Percentiles rank a stretch among this genome's conserved stretches.
These are phyloP conservation scores for Corythornis madagascariensis DNA, from an alignment of 2,113 vertebrate genomes.

Conservation along the genomic window DNA sequence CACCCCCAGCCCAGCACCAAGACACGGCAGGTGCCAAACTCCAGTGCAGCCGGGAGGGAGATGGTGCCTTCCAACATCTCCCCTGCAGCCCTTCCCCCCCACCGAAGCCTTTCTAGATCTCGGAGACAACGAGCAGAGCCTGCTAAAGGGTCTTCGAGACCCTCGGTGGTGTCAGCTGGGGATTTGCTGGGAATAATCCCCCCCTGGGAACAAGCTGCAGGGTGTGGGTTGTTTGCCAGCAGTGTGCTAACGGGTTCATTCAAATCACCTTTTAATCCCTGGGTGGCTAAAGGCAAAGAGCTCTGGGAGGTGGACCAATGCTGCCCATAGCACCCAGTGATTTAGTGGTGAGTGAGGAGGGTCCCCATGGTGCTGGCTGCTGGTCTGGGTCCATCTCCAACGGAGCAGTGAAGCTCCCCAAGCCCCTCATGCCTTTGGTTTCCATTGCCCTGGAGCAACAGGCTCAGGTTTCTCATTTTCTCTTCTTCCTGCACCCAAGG, in stretches of 20 bases:
- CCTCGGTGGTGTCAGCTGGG: background rate
- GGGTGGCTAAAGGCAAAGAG: background rate
- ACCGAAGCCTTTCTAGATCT: background rate
- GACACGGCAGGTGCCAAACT: rapidly evolving
- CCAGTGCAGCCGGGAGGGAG: background rate
- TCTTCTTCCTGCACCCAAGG: rapidly evolving
- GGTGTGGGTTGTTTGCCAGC: background rate
- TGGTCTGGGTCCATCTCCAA: rapidly evolving
- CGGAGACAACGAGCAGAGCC: background rate
- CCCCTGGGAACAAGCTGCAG: background rate
- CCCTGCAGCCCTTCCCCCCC: background rate
- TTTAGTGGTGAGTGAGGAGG: background rate
- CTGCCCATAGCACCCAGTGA: background rate
- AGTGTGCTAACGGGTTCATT: background rate
- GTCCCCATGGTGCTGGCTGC: background rate
- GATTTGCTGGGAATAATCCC: constrained; percentile 16
- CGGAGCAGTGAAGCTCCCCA: background rate
- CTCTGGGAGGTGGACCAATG: background rate
- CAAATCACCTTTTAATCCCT: background rate
- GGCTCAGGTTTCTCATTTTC: background rate
- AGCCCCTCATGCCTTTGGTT: background rate
- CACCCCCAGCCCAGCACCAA: background rate
- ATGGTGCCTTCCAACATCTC: background rate
- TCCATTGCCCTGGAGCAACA: rapidly evolving
- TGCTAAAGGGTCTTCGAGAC: background rate